Percentiles rank a stretch among this genome's conserved stretches.
Conservation (phyloP, 2,888 invertebrate species). For the Macrosiphum euphorbiae region DNA sequence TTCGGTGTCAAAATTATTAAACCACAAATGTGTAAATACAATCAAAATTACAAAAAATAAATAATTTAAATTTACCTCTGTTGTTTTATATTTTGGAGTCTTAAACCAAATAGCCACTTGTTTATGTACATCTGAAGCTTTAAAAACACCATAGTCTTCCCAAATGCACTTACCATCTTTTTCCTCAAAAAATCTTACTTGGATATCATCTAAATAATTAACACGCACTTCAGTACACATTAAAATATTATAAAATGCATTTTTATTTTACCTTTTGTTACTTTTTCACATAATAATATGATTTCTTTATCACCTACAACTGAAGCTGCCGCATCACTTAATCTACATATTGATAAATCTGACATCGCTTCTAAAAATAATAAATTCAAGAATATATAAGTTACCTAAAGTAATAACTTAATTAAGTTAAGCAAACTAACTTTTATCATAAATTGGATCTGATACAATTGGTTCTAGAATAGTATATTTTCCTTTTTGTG, state of each 20-base stretch:
- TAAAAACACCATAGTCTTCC: slow-evolving; percentile 88
- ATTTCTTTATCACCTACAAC: slow-evolving; percentile 90
- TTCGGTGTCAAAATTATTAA: neutral
- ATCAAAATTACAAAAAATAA: neutral
- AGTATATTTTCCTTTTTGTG: slow-evolving; percentile 79
- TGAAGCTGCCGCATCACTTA: slow-evolving; percentile 88
- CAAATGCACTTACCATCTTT: slow-evolving; percentile 79
- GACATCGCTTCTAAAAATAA: slow-evolving; percentile 84
- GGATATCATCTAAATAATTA: slow-evolving; percentile 82
- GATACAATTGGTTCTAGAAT: slow-evolving; percentile 85
- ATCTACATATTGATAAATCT: slow-evolving; percentile 89
- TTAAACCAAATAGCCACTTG: slow-evolving; percentile 88
- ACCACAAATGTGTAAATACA: neutral
- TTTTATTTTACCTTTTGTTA: slow-evolving; percentile 74
- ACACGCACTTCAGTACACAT: slow-evolving; percentile 38
- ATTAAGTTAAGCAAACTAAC: slow-evolving; percentile 71
- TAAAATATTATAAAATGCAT: slow-evolving; percentile 20
- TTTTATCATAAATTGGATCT: slow-evolving; percentile 95
- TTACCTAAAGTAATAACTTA: neutral
- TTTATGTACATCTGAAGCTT: slow-evolving; percentile 89
- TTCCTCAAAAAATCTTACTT: slow-evolving; percentile 89
- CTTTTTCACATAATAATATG: slow-evolving; percentile 94
- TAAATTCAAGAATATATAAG: neutral
- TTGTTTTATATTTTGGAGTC: slow-evolving; percentile 80
- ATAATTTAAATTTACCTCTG: slow-evolving; percentile 50